Conservation (phyloP, 2,113 vertebrate species). For the Paradoxurus hermaphroditus region DNA sequence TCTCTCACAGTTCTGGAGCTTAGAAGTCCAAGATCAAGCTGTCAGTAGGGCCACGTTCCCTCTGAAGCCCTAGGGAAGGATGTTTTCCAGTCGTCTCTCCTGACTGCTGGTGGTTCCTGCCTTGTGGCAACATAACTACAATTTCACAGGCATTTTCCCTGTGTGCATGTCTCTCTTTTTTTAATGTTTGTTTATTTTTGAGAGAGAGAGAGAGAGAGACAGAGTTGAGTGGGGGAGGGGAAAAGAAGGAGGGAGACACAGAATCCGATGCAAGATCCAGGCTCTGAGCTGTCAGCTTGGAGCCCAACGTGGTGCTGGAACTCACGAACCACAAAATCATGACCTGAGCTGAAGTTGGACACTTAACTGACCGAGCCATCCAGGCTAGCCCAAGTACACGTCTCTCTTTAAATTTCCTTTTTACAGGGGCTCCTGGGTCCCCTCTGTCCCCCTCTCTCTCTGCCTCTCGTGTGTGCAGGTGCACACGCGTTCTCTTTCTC, state of each 20-base stretch:
- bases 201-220: too few relatives aligned
- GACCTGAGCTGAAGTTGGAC: too few relatives aligned
- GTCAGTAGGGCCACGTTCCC: not conserved
- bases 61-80: not conserved
- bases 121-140: not conserved
- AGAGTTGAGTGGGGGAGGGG: too few relatives aligned
- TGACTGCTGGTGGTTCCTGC: not conserved
- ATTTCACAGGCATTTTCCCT: not conserved
- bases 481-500: not conserved
- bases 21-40: not conserved
- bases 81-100: not conserved
- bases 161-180: not conserved
- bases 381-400: not conserved
- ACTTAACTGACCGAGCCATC: too few relatives aligned
- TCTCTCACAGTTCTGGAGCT: not conserved
- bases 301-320: too few relatives aligned
- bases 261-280: too few relatives aligned
- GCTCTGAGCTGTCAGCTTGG: too few relatives aligned
- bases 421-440: not conserved
- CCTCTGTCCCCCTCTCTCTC: too few relatives aligned
- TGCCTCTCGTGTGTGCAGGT: too few relatives aligned
- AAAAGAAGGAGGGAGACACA: too few relatives aligned
- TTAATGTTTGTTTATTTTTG: too few relatives aligned
- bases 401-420: not conserved
- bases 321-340: too few relatives aligned